phyloP scores from a whole-genome alignment of 2,888 invertebrate species.

The Hymenopus coronatus region DNA sequence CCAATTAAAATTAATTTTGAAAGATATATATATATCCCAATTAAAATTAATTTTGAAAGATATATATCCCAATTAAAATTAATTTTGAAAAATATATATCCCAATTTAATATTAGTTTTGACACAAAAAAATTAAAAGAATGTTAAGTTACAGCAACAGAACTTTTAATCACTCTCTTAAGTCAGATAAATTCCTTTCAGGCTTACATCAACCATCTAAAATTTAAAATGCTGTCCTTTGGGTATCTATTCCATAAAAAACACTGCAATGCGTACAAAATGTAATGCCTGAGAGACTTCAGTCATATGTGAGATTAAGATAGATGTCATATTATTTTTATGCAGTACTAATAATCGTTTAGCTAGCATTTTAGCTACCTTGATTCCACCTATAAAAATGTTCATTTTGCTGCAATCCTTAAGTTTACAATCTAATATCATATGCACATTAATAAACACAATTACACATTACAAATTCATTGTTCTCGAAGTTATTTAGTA shows the following conservation, averaged over 20 bases:
- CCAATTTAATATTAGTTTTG: too few species aligned
- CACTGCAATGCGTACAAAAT: background rate
- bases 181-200: background rate
- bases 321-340: background rate
- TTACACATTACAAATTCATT: background rate
- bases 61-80: too few species aligned
- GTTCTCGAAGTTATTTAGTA: background rate
- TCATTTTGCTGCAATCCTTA: background rate
- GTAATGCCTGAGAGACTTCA: slow-evolving; percentile 4
- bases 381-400: background rate
- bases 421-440: background rate
- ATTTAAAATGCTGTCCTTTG: background rate
- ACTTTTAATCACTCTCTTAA: background rate
- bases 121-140: background rate
- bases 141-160: background rate
- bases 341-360: background rate
- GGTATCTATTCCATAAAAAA: background rate
- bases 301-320: slow-evolving; percentile 7
- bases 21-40: too few species aligned
- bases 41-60: too few species aligned
- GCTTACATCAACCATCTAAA: background rate
- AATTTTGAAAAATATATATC: too few species aligned
- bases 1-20: too few species aligned
- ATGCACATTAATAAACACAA: background rate
- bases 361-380: background rate